Evolutionary conservation across 2,888 invertebrate genomes (phyloP), one percentile per base, ranked within the genome.

Genomic region (Aphidoletes aphidimyza): DNA sequence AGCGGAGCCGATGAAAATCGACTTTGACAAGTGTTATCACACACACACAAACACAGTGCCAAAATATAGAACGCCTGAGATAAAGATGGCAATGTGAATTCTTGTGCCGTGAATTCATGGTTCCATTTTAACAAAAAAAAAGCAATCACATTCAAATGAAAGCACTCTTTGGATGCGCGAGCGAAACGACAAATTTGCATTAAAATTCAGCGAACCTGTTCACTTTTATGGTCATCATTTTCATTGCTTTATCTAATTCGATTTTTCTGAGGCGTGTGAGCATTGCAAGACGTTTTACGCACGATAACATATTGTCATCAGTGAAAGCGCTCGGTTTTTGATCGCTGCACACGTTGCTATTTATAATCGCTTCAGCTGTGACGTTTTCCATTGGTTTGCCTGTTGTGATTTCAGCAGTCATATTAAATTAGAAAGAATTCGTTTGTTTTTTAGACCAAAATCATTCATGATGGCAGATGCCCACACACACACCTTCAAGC

Each of bases 251-350:
- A 69, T 69, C 69, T 69, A 69, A 69, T 30, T 30, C 69, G 42
- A 6, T 42, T 42, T 14, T 9, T 9, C 6, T 14, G 42, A 42
- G 42, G 8, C 8, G 42, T 42, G 42, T 42, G 42, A 6, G 42
- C 6, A 42, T 42, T 42, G 26, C 26, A n/a, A 54, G 22, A 47
- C 54, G 54, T 54, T 69, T 69, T 69, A 69, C 69, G 69, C 69
- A 69, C 69, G 69, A 69, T 69, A 69, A 69, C 69, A 69, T 69
- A 69, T 69, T 69, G 69, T 69, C 69, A 69, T 69, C 69, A 30
- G 69, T n/a, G n/a, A n/a, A n/a, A n/a, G 22, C 69, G 3, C 14
- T 69, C 5, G 54, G 11, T 22, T 69, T 69, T 69, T 1, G 34
- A 1, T 69, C 69, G 69, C 69, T 69, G 17, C 69, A 69, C 69